Evolutionary conservation across 2,797 vertebrate species (phyloP), one percentile per base, ranked within the genome.

Genomic region (Darevskia mixta): DNA sequence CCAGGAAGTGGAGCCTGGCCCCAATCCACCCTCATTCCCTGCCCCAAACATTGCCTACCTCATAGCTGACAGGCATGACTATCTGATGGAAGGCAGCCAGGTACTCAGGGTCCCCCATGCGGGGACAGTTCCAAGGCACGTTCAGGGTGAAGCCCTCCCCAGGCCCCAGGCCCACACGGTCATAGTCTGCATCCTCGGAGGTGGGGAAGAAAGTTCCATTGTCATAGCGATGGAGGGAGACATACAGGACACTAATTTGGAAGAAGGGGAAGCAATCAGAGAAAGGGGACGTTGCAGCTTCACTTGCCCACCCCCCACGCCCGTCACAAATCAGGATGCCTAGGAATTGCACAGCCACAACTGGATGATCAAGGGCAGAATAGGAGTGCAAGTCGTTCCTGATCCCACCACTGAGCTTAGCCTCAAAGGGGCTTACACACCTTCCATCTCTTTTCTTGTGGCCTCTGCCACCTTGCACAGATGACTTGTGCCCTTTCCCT

Each of bases 171-270:
- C 98, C 98, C 83, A 98, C 97, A 66, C 86, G 95, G 91, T 96
- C 90, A 4, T 96, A 95, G 81, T 97, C 95, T 0, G 96, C 98
- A 3, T 98, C 98, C 84, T 97, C 95, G 0, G 98, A 98, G 15
- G 92, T 95, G 2, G 98, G 98, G 93, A 98, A 99, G 96, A 98
- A 98, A 0, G 82, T 82, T n/a, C 97, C 98, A 0, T 97, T 93
- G 92, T 99, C 98, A 10, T 98, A 98, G 88, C 98, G 98, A 94
- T 99, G 98, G 86, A 99, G 96, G 23, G 98, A 99, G 81, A 98
- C 2, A 79, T 98, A 99, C 1, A 99, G 96, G 66, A 99, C 96
- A 2, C 98, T 99, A 92, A 27, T 64, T 11, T 15, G 3, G 81
- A 69, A 71, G 61, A 64, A 7, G 20, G 82, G 64, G 66, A 5